Conservation (phyloP, 37 sponge, comb jelly and placozoan genomes). For the Halichondria panicea region DNA sequence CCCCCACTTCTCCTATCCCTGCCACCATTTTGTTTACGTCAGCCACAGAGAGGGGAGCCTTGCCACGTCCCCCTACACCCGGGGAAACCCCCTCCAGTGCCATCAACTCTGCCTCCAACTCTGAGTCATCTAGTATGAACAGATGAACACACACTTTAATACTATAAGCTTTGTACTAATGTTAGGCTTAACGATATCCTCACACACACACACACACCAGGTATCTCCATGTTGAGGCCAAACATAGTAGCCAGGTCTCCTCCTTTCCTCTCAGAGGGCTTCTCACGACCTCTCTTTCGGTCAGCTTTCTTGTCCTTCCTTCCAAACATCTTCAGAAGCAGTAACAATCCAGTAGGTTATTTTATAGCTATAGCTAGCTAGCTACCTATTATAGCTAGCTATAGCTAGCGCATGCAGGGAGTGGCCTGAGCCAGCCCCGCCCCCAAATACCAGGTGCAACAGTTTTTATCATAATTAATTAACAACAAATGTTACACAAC, state of each 20-base stretch:
- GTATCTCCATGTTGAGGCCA: conserved; percentile 8
- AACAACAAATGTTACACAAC: no score
- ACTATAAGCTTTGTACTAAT: not conserved
- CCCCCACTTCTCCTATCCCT: conserved; percentile 36
- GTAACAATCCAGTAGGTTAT: no score
- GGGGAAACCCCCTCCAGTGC: conserved; percentile 63
- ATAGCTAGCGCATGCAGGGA: no score
- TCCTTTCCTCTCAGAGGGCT: conserved; percentile 11
- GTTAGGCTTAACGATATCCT: not conserved
- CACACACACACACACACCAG: not conserved
- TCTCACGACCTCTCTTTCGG: conserved; percentile 1
- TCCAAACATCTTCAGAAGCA: no score
- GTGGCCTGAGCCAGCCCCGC: no score
- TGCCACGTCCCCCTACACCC: conserved; percentile 13
- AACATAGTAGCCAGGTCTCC: conserved; percentile 55
- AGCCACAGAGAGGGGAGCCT: conserved; percentile 12
- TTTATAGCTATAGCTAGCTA: no score
- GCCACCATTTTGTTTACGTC: conserved; percentile 56
- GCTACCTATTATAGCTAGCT: no score
- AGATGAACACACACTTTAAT: not conserved
- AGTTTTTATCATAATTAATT: no score
- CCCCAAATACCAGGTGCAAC: no score
- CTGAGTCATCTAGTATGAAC: conserved; percentile 52
- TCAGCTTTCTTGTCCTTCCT: conserved; percentile 50
- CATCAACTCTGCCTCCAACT: conserved; percentile 80